These are phyloP conservation scores for Formica aserva DNA, from an alignment of 2,888 invertebrate genomes.

Conservation along the genomic window DNA sequence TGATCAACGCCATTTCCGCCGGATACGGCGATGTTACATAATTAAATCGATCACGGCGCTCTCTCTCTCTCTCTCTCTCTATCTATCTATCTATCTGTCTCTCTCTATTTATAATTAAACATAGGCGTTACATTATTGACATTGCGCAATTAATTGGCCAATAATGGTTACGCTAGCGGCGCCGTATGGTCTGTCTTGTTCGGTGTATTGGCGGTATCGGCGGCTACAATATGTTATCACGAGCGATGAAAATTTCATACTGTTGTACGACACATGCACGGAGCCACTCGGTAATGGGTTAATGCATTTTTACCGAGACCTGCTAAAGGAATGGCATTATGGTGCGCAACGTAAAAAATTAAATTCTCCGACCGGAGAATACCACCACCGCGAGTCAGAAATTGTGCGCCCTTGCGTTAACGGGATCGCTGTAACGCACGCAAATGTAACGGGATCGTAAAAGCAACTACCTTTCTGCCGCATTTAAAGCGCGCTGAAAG, in stretches of 20 bases:
- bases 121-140: slow-evolving; percentile 50
- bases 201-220: not conserved
- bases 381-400: not conserved
- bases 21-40: slow-evolving; percentile 36
- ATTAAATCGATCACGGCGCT: slow-evolving; percentile 51
- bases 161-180: slow-evolving; percentile 36
- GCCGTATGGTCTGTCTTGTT: slow-evolving; percentile 14
- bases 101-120: slow-evolving; percentile 50
- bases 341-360: slow-evolving; percentile 49
- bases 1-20: slow-evolving; percentile 49
- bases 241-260: slow-evolving; percentile 43
- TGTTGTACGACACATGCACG: not conserved
- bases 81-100: not conserved
- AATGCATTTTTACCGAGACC: slow-evolving; percentile 66
- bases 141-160: slow-evolving; percentile 50
- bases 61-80: not conserved
- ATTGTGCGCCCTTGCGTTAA: slow-evolving; percentile 37
- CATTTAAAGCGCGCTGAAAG: slow-evolving; percentile 14
- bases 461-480: slow-evolving; percentile 29
- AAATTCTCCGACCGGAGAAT: slow-evolving; percentile 37
- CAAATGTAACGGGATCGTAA: slow-evolving; percentile 43
- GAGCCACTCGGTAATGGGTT: slow-evolving; percentile 54
- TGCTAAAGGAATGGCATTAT: slow-evolving; percentile 50
- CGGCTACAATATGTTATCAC: not conserved
- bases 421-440: slow-evolving; percentile 32